These are phyloP conservation scores for Maylandia zebra DNA, from an alignment of 2,113 vertebrate genomes.

Conservation along the genomic window DNA sequence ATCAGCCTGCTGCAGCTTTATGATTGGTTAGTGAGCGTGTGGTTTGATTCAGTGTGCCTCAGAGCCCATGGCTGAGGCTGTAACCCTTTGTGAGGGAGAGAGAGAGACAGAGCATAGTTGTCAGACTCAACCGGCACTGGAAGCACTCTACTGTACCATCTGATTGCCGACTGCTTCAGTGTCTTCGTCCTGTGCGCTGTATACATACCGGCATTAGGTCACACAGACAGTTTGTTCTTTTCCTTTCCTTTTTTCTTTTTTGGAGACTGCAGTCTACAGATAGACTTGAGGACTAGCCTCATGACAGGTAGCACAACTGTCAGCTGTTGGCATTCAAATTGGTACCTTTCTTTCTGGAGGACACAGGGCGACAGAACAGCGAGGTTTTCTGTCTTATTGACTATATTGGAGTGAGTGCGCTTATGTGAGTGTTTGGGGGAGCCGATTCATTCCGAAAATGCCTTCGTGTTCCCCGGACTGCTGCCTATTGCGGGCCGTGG, in stretches of 20 bases:
- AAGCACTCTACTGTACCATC: slow-evolving; percentile 49
- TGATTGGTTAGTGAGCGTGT: slow-evolving; percentile 67
- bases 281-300: slow-evolving; percentile 33
- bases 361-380: slow-evolving; percentile 2
- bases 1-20: slow-evolving; percentile 65
- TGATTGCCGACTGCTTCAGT: slow-evolving; percentile 15
- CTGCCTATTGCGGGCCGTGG: slow-evolving; percentile 82
- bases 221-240: neutral
- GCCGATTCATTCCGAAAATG: slow-evolving; percentile 77
- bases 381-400: slow-evolving; percentile 6
- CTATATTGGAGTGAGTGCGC: slow-evolving; percentile 19
- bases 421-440: slow-evolving; percentile 38
- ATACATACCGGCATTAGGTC: slow-evolving; percentile 12
- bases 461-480: slow-evolving; percentile 87
- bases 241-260: neutral
- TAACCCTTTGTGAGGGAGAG: slow-evolving; percentile 65
- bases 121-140: slow-evolving; percentile 58
- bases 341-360: slow-evolving; percentile 20
- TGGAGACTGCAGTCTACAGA: neutral
- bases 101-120: slow-evolving; percentile 52
- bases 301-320: slow-evolving; percentile 51
- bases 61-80: slow-evolving; percentile 66
- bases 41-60: slow-evolving; percentile 70
- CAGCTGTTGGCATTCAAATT: slow-evolving; percentile 26
- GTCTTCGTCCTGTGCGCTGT: slow-evolving; percentile 7